phyloP scores from a whole-genome alignment of 2,113 vertebrate genomes.

The Halichoerus grypus region DNA sequence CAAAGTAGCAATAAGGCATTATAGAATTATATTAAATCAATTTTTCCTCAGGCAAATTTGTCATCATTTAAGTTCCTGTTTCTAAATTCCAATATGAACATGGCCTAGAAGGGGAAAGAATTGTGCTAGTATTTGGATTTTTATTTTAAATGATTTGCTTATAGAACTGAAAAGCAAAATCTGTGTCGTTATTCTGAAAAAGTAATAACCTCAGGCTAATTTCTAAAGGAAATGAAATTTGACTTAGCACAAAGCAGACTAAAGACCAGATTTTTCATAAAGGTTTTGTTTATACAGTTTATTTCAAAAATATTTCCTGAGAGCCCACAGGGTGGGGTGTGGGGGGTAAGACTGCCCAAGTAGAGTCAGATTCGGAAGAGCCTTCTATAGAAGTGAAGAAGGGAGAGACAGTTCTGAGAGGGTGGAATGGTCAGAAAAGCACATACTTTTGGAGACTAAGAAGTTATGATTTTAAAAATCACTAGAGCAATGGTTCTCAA shows the following conservation, averaged over 20 bases:
- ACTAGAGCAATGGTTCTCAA: not conserved
- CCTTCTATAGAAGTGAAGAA: not conserved
- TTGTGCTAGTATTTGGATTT: not conserved
- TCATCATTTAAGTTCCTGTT: constrained; percentile 4
- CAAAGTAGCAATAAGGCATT: not conserved
- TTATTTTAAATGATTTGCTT: not conserved
- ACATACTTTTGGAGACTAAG: not conserved
- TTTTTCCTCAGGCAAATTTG: not conserved
- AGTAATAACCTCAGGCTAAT: not conserved
- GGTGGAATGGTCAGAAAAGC: not conserved
- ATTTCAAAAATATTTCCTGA: not conserved
- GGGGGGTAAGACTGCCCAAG: not conserved
- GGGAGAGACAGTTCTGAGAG: not conserved
- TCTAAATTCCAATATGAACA: not conserved
- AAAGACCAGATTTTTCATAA: not conserved
- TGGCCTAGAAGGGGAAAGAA: not conserved
- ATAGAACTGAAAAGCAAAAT: not conserved
- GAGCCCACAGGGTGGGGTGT: not conserved
- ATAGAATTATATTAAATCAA: constrained; percentile 1
- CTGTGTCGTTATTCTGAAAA: constrained; percentile 15
- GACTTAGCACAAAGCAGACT: not conserved
- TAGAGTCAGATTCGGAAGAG: not conserved
- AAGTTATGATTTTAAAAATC: not conserved
- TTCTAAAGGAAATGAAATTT: constrained; percentile 36
- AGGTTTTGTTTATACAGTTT: not conserved